phyloP scores from a whole-genome alignment of 1,140 invertebrate species.

The Triops cancriformis region DNA sequence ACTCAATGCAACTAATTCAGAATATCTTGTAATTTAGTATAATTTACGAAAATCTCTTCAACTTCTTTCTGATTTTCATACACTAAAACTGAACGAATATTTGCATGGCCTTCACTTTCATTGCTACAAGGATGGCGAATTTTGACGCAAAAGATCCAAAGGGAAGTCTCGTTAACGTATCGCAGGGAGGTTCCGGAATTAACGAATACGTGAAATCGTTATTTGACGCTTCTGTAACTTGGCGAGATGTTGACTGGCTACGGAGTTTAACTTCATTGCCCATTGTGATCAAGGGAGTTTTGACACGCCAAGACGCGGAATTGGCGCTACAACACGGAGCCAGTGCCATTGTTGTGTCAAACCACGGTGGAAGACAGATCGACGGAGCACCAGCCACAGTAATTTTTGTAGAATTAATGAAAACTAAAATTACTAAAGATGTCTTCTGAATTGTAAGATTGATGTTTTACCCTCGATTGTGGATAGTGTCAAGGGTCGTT shows the following conservation, averaged over 20 bases:
- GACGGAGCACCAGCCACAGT: conserved; percentile 41
- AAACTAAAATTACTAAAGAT: conserved; percentile 29
- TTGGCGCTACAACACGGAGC: conserved; percentile 39
- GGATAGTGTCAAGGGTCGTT: conserved; percentile 37
- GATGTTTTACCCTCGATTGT: conserved; percentile 43
- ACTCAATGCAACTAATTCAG: background rate
- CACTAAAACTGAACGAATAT: too few relatives aligned
- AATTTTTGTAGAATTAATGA: background rate
- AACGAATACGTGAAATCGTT: conserved; percentile 59
- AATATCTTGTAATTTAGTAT: too few relatives aligned
- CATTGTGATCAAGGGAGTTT: conserved; percentile 44
- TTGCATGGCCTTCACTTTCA: too few relatives aligned
- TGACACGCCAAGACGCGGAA: conserved; percentile 43
- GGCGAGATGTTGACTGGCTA: conserved; percentile 43
- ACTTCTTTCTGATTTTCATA: too few relatives aligned
- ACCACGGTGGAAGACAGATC: conserved; percentile 43
- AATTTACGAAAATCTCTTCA: too few relatives aligned
- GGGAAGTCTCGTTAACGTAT: conserved; percentile 9
- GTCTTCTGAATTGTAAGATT: conserved; percentile 36
- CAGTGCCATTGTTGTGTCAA: conserved; percentile 42
- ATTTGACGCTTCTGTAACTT: conserved; percentile 39
- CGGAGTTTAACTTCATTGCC: conserved; percentile 38
- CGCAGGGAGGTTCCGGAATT: conserved; percentile 54
- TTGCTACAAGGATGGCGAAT: conserved; percentile 35
- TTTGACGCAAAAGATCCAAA: conserved; percentile 35